Conservation (phyloP, 2,888 invertebrate species). For the Scaptomyza caliginosa region DNA sequence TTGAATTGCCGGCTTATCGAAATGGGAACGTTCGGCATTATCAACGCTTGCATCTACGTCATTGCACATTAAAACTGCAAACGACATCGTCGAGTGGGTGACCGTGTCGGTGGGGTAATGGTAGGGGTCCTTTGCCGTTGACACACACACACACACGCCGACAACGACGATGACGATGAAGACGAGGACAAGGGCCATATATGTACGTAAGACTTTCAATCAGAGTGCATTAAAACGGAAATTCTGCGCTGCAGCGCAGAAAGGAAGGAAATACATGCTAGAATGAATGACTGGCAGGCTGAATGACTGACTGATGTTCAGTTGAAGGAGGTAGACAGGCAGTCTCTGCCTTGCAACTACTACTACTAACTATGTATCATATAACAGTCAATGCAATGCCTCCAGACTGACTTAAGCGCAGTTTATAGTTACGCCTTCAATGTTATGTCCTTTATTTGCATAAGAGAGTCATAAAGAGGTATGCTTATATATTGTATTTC, state of each 20-base stretch:
- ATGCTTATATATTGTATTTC: background rate
- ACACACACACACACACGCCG: slow-evolving; percentile 20
- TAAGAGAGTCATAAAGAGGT: background rate
- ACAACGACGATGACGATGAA: background rate
- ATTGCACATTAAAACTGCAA: slow-evolving; percentile 75
- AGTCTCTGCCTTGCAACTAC: slow-evolving; percentile 9
- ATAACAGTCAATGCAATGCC: slow-evolving; percentile 37
- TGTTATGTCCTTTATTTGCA: background rate
- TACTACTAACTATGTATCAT: slow-evolving; percentile 58
- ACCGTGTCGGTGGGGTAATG: background rate
- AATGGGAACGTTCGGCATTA: slow-evolving; percentile 52
- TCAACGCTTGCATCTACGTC: slow-evolving; percentile 69
- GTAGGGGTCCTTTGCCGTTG: slow-evolving; percentile 39
- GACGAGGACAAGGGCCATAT: slow-evolving; percentile 39
- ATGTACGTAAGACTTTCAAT: slow-evolving; percentile 73
- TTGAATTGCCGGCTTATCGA: slow-evolving; percentile 58
- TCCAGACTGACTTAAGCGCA: slow-evolving; percentile 24
- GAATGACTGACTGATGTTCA: slow-evolving; percentile 16
- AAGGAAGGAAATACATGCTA: slow-evolving; percentile 71
- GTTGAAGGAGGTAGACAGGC: slow-evolving; percentile 29
- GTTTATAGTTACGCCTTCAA: slow-evolving; percentile 5
- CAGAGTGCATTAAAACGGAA: slow-evolving; percentile 76
- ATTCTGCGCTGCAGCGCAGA: slow-evolving; percentile 77
- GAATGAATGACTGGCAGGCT: slow-evolving; percentile 45
- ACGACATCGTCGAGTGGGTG: slow-evolving; percentile 31